A percentile compares a stretch with the other conserved stretches of the same genome.
Conservation (phyloP, 2,888 invertebrate species). For the Euphydryas editha region DNA sequence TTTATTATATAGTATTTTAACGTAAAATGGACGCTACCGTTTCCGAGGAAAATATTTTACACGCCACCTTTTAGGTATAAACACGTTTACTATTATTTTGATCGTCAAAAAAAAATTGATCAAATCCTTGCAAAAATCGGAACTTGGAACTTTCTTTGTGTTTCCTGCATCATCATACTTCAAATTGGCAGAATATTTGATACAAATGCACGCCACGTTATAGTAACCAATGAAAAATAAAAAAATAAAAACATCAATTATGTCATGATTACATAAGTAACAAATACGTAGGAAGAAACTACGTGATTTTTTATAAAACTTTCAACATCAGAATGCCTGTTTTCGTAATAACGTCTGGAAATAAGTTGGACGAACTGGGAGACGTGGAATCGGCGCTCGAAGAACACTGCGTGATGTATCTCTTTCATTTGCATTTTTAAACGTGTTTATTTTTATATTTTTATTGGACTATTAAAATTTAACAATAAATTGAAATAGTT, state of each 20-base stretch:
- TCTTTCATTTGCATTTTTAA: constrained; percentile 6
- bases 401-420: constrained; percentile 54
- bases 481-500: not conserved
- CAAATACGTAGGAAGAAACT: not conserved
- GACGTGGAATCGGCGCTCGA: constrained; percentile 36
- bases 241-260: not conserved
- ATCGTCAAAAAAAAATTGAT: too few species aligned
- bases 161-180: not conserved
- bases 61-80: too few species aligned
- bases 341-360: not conserved
- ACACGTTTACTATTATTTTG: too few species aligned
- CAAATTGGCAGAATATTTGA: not conserved
- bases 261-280: not conserved
- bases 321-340: constrained; percentile 2
- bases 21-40: too few species aligned
- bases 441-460: not conserved
- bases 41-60: too few species aligned
- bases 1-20: too few species aligned
- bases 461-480: not conserved
- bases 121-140: too few species aligned
- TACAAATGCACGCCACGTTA: not conserved
- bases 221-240: not conserved
- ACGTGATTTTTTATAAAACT: not conserved
- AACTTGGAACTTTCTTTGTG: too few species aligned
- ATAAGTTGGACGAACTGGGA: constrained; percentile 26